These are phyloP conservation scores for Hermodice carunculata DNA, from an alignment of 2,888 invertebrate species.

Conservation along the genomic window DNA sequence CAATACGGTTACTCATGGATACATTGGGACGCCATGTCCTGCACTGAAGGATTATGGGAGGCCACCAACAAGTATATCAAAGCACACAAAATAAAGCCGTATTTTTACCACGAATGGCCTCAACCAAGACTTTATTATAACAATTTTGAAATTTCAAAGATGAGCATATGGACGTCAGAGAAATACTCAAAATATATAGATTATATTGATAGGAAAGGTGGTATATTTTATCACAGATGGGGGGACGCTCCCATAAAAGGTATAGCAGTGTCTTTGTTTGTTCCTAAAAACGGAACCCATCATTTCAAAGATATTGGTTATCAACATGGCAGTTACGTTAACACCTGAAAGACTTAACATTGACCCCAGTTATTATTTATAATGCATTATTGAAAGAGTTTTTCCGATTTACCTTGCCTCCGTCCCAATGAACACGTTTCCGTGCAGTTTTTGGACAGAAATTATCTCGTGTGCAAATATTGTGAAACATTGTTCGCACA, in stretches of 20 bases:
- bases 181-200: slow-evolving; percentile 32
- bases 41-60: slow-evolving; percentile 35
- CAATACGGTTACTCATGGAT: slow-evolving; percentile 37
- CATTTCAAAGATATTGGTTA: slow-evolving; percentile 34
- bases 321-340: slow-evolving; percentile 23
- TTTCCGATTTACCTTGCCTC: too few species aligned
- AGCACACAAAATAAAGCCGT: slow-evolving; percentile 9
- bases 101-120: slow-evolving; percentile 31
- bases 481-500: too few species aligned
- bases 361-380: too few species aligned
- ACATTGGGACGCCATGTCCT: slow-evolving; percentile 18
- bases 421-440: too few species aligned
- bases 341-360: slow-evolving; percentile 1
- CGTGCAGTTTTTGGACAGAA: too few species aligned
- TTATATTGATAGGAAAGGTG: slow-evolving; percentile 38
- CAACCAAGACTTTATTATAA: slow-evolving; percentile 36
- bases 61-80: slow-evolving; percentile 27
- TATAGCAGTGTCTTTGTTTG: slow-evolving; percentile 37
- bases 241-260: slow-evolving; percentile 44
- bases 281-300: slow-evolving; percentile 23
- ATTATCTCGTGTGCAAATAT: too few species aligned
- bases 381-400: too few species aligned
- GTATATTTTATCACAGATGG: slow-evolving; percentile 43
- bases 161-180: slow-evolving; percentile 30
- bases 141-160: slow-evolving; percentile 43